Base-by-base conservation (phyloP, 2,797 vertebrate species). In the Poecile montanus region DNA sequence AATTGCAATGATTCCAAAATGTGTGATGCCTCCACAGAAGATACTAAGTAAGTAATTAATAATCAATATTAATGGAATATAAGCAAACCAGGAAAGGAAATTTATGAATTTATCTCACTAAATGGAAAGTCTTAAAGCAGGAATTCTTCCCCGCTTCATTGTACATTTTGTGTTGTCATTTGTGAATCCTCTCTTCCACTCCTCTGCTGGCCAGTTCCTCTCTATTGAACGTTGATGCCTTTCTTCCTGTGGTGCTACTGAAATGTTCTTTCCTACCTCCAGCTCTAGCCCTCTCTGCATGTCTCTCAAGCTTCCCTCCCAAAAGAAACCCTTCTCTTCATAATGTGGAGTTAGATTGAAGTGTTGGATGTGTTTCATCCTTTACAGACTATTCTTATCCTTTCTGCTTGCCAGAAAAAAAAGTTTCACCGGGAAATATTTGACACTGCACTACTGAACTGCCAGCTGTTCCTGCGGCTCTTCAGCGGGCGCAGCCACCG, bases 141-240 rank as follows among this genome's bases (percentile, higher is more conserved):
- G 8, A 13, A 20, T 67, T 82, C 22, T 16, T 4, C 13, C 4
- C 10, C 0, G 0, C 34, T 54, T 61, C 16, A n/a, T 2, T 27
- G 38, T 47, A 45, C 5, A 6, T 74, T 91, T 50, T 38, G 15
- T 11, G 34, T 7, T 65, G 58, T 38, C 7, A 4, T 72, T 88
- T 3, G 7, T 1, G 4, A 40, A 88, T 45, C 12, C 11, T 16
- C 50, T 11, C 13, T 94, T 83, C 27, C 19, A 26, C 20, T 79
- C 32, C 42, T 67, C 38, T 74, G 47, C 22, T 57, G 80, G 23
- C 38, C 34, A 47, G n/a, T 45, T 89, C 56, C n/a, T 73, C 51
- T 61, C 32, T 32, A 1, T 3, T 81, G 70, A 89, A 29, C 0
- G 1, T 13, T 58, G 88, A 0, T 30, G 12, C 11, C 89, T 88